These are phyloP conservation scores for Eristalinus aeneus DNA, from an alignment of 2,888 invertebrate genomes.

Conservation along the genomic window DNA sequence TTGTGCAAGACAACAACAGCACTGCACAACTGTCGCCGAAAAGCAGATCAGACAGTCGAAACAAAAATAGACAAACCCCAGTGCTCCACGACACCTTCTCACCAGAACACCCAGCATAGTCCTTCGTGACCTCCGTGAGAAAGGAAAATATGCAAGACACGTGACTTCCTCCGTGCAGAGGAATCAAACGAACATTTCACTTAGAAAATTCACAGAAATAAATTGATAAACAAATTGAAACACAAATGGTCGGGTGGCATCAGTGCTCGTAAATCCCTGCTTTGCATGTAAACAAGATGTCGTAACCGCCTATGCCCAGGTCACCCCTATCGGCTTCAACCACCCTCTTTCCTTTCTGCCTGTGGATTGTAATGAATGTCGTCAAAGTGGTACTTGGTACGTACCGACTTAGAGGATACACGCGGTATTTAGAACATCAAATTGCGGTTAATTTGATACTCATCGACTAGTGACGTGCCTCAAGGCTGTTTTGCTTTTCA, in stretches of 20 bases:
- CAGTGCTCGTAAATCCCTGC: constrained; percentile 16
- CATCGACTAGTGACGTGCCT: constrained; percentile 24
- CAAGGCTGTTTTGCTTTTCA: constrained; percentile 1
- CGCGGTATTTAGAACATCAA: constrained; percentile 55
- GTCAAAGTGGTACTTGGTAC: constrained; percentile 54
- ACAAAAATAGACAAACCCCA: background rate
- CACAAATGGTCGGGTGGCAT: constrained; percentile 5
- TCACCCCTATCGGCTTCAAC: background rate
- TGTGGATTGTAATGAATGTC: constrained; percentile 24
- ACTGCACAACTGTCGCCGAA: constrained; percentile 22
- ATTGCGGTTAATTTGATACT: constrained; percentile 56
- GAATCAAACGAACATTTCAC: constrained; percentile 44
- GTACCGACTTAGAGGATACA: constrained; percentile 48
- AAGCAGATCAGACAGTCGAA: background rate
- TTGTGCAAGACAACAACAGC: constrained; percentile 45
- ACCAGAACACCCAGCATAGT: background rate
- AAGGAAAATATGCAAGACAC: constrained; percentile 28
- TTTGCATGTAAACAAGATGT: constrained; percentile 34
- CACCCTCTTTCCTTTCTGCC: background rate
- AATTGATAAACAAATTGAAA: constrained; percentile 62
- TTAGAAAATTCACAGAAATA: constrained; percentile 44
- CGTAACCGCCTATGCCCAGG: constrained; percentile 13
- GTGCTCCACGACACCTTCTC: background rate
- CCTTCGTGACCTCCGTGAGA: constrained; percentile 56
- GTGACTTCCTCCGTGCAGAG: background rate